phyloP scores from a whole-genome alignment of 2,888 invertebrate genomes.

The Phrixothrix hirtus region DNA sequence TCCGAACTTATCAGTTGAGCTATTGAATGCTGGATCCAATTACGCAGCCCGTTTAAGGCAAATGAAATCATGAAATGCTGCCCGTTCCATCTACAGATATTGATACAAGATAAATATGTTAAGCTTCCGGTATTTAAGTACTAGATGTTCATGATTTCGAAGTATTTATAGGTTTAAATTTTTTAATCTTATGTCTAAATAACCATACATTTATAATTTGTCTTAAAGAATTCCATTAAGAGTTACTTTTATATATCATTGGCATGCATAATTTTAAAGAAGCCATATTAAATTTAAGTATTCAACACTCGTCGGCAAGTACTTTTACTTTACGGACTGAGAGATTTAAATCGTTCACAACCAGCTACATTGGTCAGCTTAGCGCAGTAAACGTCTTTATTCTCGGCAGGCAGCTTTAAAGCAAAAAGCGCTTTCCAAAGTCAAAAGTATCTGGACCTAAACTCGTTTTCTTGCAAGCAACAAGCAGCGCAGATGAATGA shows the following conservation, averaged over 20 bases:
- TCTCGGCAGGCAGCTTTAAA: conserved; percentile 50
- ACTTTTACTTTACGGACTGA: conserved; percentile 45
- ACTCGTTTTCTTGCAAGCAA: conserved; percentile 50
- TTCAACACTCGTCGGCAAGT: conserved; percentile 34
- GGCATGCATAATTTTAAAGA: conserved; percentile 13
- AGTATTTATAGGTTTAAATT: too few species aligned
- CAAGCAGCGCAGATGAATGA: conserved; percentile 44
- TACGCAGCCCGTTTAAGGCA: conserved; percentile 56
- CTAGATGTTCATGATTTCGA: too few species aligned
- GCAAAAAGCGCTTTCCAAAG: conserved; percentile 50
- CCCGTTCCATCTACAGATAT: conserved; percentile 44
- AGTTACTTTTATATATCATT: too few species aligned
- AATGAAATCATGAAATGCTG: conserved; percentile 55
- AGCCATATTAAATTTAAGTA: conserved; percentile 33
- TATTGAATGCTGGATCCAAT: conserved; percentile 57
- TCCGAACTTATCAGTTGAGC: conserved; percentile 51
- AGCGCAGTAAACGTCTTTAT: conserved; percentile 54
- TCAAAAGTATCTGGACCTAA: conserved; percentile 50
- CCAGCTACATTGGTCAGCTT: conserved; percentile 48
- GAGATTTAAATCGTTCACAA: conserved; percentile 51
- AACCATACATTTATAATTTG: too few species aligned
- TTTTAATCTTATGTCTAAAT: too few species aligned
- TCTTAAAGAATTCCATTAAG: too few species aligned
- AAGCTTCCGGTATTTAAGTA: too few species aligned
- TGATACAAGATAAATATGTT: too few species aligned